Evolutionary conservation across 2,888 invertebrate genomes (phyloP).

Genomic region (Toxonevra muliebris): DNA sequence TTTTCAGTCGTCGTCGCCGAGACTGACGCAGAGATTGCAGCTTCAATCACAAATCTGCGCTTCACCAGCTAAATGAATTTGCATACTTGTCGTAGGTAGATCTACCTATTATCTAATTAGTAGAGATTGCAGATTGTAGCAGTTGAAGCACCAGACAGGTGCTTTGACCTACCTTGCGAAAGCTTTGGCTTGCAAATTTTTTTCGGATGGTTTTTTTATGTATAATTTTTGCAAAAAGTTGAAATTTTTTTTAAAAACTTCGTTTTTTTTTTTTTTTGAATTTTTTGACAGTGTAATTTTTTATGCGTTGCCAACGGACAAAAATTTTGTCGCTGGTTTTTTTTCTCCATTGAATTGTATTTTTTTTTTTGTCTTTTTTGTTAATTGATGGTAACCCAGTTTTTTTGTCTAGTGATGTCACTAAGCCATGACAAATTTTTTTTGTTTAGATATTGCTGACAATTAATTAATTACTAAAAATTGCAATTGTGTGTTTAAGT

Average conservation of each 20-base stretch:
- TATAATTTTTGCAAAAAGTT: slow-evolving; percentile 8
- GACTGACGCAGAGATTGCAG: too few relatives aligned
- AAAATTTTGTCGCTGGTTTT: not conserved
- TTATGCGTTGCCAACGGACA: not conserved
- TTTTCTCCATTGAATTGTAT: not conserved
- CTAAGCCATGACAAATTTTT: not conserved
- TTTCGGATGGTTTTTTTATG: not conserved
- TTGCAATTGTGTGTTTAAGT: not conserved
- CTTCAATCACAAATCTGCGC: too few relatives aligned
- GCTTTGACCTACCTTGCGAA: slow-evolving; percentile 11
- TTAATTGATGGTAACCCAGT: slow-evolving; percentile 22
- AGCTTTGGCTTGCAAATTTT: not conserved
- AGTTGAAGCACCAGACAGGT: not conserved
- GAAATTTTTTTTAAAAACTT: slow-evolving; percentile 22
- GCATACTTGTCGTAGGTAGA: too few relatives aligned
- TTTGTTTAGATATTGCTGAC: too few relatives aligned
- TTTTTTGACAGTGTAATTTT: not conserved
- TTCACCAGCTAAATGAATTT: too few relatives aligned
- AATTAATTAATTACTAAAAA: slow-evolving; percentile 12
- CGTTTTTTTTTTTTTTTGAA: not conserved
- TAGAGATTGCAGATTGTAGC: too few relatives aligned
- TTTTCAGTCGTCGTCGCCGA: too few relatives aligned
- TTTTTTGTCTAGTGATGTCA: slow-evolving; percentile 14
- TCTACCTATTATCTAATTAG: too few relatives aligned
- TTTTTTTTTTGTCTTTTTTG: slow-evolving; percentile 4